phyloP scores from a whole-genome alignment of 2,797 vertebrate genomes.

The Microchirus variegatus region DNA sequence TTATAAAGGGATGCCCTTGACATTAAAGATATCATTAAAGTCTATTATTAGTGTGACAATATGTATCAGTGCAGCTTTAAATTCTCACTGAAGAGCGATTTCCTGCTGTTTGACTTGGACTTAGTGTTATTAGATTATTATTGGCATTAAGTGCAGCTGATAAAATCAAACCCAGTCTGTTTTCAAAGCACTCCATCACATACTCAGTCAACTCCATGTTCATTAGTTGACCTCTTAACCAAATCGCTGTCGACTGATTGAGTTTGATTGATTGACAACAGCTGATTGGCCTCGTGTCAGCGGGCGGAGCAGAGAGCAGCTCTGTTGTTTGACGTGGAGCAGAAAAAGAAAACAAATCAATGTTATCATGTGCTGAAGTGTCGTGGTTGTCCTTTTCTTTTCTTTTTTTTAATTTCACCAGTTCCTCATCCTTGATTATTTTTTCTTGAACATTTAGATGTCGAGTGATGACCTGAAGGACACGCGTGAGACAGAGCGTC shows the following conservation, averaged over 20 bases:
- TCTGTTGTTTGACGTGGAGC: conserved; percentile 52
- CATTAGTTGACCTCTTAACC: conserved; percentile 34
- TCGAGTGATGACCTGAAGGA: conserved; percentile 50
- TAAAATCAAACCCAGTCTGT: conserved; percentile 1
- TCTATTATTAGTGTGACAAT: too few relatives aligned
- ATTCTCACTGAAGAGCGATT: too few relatives aligned
- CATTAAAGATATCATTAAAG: too few relatives aligned
- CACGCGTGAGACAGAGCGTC: conserved; percentile 32
- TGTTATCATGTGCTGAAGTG: too few relatives aligned
- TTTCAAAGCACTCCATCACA: conserved; percentile 14
- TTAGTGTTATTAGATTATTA: too few relatives aligned
- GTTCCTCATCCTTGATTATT: conserved; percentile 13
- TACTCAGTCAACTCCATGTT: conserved; percentile 39
- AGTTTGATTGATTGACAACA: conserved; percentile 81
- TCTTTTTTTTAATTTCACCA: conserved; percentile 5
- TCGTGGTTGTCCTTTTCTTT: background rate
- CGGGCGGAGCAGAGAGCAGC: conserved; percentile 25
- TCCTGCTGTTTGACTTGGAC: too few relatives aligned
- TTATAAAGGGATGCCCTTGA: too few relatives aligned
- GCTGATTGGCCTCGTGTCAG: conserved; percentile 48
- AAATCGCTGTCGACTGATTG: conserved; percentile 67
- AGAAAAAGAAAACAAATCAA: conserved; percentile 13
- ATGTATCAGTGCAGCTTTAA: too few relatives aligned
- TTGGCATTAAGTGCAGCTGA: background rate
- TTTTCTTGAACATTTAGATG: conserved; percentile 13